A percentile compares a stretch with the other conserved stretches of the same genome.
phyloP scores from a whole-genome alignment of 2,113 vertebrate species.

The Cinclus cinclus region DNA sequence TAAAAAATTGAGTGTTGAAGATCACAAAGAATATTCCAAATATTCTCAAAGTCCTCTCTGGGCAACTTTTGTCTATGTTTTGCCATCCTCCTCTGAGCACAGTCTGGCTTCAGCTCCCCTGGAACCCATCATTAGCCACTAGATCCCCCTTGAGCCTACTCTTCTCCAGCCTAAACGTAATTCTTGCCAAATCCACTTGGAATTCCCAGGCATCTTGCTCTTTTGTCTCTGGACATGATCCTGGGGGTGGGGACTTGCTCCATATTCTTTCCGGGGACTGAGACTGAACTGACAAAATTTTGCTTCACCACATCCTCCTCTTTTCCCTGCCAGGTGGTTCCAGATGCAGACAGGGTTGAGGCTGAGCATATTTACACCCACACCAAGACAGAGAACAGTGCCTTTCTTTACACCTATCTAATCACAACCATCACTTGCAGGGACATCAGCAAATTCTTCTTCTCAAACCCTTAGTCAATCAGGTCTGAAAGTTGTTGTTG shows the following conservation, averaged over 20 bases:
- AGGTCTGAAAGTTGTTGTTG: background rate
- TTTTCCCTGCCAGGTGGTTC: background rate
- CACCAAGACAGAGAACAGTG: background rate
- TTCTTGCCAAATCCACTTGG: background rate
- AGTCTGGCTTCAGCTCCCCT: background rate
- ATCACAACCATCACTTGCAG: background rate
- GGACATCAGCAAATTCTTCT: background rate
- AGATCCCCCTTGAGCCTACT: background rate
- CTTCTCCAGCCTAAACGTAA: background rate
- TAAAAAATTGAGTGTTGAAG: background rate
- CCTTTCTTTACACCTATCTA: background rate
- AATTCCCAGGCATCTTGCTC: background rate
- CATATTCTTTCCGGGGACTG: background rate
- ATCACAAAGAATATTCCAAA: background rate
- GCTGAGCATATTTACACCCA: background rate
- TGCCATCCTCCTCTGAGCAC: background rate
- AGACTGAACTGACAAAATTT: background rate
- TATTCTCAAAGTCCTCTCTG: background rate
- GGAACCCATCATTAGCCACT: background rate
- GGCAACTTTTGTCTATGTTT: background rate
- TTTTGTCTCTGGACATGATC: background rate
- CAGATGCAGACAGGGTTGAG: accelerated
- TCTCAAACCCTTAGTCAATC: background rate
- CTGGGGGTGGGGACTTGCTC: background rate
- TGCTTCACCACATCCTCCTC: background rate